Base-by-base conservation (phyloP, 2,113 vertebrate species). In the Piaya cayana region DNA sequence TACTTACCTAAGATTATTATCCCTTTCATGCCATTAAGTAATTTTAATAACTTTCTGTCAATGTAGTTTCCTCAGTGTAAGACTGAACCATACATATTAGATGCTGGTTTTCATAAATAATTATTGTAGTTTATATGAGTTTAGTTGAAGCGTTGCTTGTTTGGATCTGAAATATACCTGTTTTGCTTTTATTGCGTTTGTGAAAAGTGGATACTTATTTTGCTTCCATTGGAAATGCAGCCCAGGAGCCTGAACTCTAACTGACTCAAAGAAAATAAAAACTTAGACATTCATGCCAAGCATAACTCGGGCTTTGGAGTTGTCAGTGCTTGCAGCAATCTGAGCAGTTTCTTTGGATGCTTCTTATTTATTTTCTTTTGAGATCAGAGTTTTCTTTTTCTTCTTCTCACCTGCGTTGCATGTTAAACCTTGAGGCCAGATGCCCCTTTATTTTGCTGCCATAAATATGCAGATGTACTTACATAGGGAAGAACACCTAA, bases 301-400 rank as follows among this genome's bases (percentile, higher is more conserved):
- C 59, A 58, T 67, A 95, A 94, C 42, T 91, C 37, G 45, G 34
- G 27, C 68, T 78, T 88, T 90, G 82, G 79, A 64, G 8, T 39
- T 88, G 19, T 68, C 47, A 25, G n/a, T n/a, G n/a, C n/a, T n/a
- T n/a, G n/a, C n/a, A n/a, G 59, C 70, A 70, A 90, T 86, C 63
- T 92, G 69, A 9, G 34, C 60, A 92, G 45, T 86, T 84, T 86
- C 42, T 59, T 94, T 87, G 88, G 70, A 70, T 90, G 59, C 27
- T 93, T 71, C 39, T 68, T 90, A 81, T 10, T 90, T 94, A 47
- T 87, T 94, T 92, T 87, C 37, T 86, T 70, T n/a, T 9, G n/a
- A n/a, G n/a, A n/a, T n/a, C n/a, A n/a, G n/a, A n/a, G n/a, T n/a
- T n/a, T n/a, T 7, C 36, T 19, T 22, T 88, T 95, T 76, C 11